Conservation (phyloP, 2,888 invertebrate species). For the Epinotia nisella region DNA sequence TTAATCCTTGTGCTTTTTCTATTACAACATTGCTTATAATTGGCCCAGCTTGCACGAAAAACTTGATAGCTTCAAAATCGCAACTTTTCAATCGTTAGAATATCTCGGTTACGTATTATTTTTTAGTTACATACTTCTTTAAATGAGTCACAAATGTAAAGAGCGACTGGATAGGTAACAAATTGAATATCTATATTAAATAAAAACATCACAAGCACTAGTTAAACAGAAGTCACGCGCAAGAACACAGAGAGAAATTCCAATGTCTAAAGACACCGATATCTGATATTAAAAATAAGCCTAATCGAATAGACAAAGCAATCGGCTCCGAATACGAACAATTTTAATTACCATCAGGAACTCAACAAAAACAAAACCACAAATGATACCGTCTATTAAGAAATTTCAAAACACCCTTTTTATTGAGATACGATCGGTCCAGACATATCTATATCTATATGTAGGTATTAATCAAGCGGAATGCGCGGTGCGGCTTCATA, state of each 20-base stretch:
- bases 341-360: slow-evolving; percentile 66
- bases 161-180: too few relatives aligned
- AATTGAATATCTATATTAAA: too few relatives aligned
- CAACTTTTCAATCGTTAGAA: too few relatives aligned
- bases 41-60: too few relatives aligned
- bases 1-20: not conserved
- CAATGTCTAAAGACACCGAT: slow-evolving; percentile 14
- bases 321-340: slow-evolving; percentile 51
- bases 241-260: slow-evolving; percentile 14
- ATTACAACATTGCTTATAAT: not conserved
- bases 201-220: too few relatives aligned
- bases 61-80: too few relatives aligned
- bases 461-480: slow-evolving; percentile 76
- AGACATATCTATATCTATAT: slow-evolving; percentile 54
- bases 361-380: slow-evolving; percentile 60
- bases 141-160: too few relatives aligned
- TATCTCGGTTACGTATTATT: too few relatives aligned
- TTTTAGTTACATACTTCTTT: too few relatives aligned
- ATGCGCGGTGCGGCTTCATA: slow-evolving; percentile 66
- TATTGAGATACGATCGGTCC: slow-evolving; percentile 74
- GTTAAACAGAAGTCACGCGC: not conserved
- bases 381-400: slow-evolving; percentile 72
- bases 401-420: slow-evolving; percentile 75
- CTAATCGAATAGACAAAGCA: slow-evolving; percentile 40
- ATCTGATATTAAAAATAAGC: slow-evolving; percentile 20